Evolutionary conservation across 35 echinoderm and acorn worm genomes (phyloP), one percentile per base, ranked within the genome.

Genomic region (Stichopus chloronotus): DNA sequence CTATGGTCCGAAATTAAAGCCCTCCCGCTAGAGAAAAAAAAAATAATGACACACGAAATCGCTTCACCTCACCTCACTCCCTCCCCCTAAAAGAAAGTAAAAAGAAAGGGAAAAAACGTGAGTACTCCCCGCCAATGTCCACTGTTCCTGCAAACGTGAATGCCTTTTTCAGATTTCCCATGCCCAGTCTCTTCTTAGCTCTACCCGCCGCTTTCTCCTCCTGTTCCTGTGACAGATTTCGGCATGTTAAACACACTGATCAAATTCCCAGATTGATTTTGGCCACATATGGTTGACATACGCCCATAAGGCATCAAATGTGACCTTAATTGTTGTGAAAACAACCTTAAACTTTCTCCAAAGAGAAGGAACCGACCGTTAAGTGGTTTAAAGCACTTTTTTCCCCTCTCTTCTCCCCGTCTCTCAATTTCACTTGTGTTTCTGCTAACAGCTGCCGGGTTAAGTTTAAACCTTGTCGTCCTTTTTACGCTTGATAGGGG

Each of bases 241-340:
- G 80, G 43, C 80, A 52, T 83, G 53, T 56, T 52, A 83, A 83
- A 56, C 55, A 55, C 80, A 56, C 55, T 43, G 80, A 83, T 55
- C 25, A 83, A 55, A 56, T 83, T 83, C 14, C 55, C 80, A 83
- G 13, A 19, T 83, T 78, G 7, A 21, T 78, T 43, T 21, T 83
- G 53, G 17, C 80, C 80, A 83, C 80, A 83, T 83, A 83, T 83
- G 80, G 80, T 56, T 83, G 12, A 55, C 80, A 83, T 83, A 83
- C 80, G 80, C 80, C 80, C 30, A 83, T 13, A 65, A 83, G 7
- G 80, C 55, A 83, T 83, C 80, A 83, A 83, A 43, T 24, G 80
- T 83, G 80, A 83, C 80, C 80, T 83, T 83, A 83, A 83, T 83
- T 83, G 80, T 83, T 83, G 80, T 83, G 55, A 83, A 83, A 83